These are phyloP conservation scores for Parazoanthus darwini DNA, from an alignment of 92 coral and sea anemone genomes.

Conservation along the genomic window DNA sequence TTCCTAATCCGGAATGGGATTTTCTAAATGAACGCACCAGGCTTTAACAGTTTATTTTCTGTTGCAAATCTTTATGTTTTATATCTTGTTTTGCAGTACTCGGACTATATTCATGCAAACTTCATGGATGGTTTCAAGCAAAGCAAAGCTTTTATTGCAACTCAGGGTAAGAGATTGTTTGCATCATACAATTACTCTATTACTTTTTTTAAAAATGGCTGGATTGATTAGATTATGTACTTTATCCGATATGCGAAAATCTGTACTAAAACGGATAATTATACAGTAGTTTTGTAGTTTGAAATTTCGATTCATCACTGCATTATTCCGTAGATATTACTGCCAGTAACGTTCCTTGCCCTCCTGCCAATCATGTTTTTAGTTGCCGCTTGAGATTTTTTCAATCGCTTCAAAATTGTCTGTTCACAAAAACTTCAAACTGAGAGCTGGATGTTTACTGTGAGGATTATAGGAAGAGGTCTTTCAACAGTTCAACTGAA, in stretches of 20 bases:
- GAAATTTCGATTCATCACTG: no score
- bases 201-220: no score
- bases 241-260: no score
- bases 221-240: neutral
- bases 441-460: no score
- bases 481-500: neutral
- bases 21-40: neutral
- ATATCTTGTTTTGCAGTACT: conserved; percentile 47
- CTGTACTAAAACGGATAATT: no score
- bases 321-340: neutral
- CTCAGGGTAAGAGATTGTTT: conserved; percentile 72
- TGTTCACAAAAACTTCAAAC: no score
- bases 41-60: neutral
- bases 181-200: neutral
- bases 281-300: no score
- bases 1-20: no score
- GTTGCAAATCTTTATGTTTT: neutral
- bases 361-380: no score
- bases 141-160: conserved; percentile 83
- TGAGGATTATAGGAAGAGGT: neutral
- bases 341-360: neutral
- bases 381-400: no score
- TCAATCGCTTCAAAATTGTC: no score
- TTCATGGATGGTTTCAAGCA: conserved; percentile 86
- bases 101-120: conserved; percentile 95